These are phyloP conservation scores for Mythimna ferrago DNA, from an alignment of 2,888 invertebrate species.

Conservation along the genomic window DNA sequence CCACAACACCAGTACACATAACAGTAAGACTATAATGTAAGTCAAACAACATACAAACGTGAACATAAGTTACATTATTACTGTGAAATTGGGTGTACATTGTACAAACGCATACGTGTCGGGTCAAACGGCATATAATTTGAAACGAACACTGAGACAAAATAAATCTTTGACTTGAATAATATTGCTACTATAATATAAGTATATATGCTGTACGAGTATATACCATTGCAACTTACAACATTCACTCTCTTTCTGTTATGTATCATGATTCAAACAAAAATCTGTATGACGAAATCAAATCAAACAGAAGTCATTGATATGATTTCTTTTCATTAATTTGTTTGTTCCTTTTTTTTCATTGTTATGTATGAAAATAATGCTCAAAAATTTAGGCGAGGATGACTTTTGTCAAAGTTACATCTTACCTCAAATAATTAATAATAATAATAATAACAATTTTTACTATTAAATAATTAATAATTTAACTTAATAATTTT, in stretches of 20 bases:
- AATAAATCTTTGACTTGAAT: slow-evolving; percentile 22
- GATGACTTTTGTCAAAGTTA: background rate
- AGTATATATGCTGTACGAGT: too few species aligned
- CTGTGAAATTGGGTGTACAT: slow-evolving; percentile 41
- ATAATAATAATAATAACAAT: too few species aligned
- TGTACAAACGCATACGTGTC: slow-evolving; percentile 44
- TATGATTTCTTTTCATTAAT: too few species aligned
- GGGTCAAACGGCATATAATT: slow-evolving; percentile 49
- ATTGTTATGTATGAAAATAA: too few species aligned
- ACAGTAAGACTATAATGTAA: background rate
- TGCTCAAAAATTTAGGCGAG: background rate
- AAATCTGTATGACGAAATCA: background rate
- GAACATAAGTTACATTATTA: slow-evolving; percentile 27
- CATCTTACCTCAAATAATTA: background rate
- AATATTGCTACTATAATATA: background rate
- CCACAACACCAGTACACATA: background rate
- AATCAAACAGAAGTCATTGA: too few species aligned
- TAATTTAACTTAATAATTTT: too few species aligned
- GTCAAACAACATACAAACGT: slow-evolving; percentile 6
- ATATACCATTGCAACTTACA: background rate
- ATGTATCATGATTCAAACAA: background rate
- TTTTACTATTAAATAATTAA: too few species aligned
- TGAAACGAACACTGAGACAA: slow-evolving; percentile 19
- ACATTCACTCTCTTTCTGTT: background rate
- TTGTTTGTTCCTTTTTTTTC: too few species aligned